phyloP scores from a whole-genome alignment of 2,797 vertebrate genomes.

The Pristis pectinata region DNA sequence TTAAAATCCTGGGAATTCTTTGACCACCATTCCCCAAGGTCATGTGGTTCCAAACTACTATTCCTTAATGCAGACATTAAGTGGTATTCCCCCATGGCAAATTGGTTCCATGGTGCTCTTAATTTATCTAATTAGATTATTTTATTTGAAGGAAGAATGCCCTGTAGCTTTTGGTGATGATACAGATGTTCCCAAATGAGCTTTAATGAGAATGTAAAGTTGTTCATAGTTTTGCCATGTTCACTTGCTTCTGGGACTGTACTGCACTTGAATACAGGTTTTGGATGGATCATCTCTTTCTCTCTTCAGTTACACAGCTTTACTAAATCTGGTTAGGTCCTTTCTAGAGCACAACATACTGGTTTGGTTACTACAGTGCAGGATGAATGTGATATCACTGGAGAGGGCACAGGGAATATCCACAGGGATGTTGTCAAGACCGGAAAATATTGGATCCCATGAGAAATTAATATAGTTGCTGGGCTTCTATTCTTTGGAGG shows the following conservation, averaged over 20 bases:
- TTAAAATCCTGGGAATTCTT: background rate
- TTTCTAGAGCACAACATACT: no score
- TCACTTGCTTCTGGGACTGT: background rate
- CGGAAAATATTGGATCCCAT: no score
- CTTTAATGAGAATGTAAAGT: background rate
- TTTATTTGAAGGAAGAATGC: background rate
- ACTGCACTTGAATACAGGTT: background rate
- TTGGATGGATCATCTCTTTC: background rate
- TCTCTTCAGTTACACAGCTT: background rate
- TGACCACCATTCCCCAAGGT: background rate
- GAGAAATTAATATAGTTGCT: no score
- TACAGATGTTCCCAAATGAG: background rate
- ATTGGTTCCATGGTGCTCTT: background rate
- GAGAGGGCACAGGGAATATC: no score
- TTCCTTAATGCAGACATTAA: background rate
- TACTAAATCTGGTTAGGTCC: no score
- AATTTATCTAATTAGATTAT: conserved; percentile 7
- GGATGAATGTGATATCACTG: no score
- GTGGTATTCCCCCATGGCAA: background rate
- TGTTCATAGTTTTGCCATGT: background rate
- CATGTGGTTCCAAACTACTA: background rate
- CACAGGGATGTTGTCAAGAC: no score
- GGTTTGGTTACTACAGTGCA: no score
- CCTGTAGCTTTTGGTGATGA: conserved; percentile 15
- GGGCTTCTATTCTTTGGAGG: no score